Evolutionary conservation across 2,888 invertebrate genomes (phyloP).

Genomic region (Eustalomyia histrio): DNA sequence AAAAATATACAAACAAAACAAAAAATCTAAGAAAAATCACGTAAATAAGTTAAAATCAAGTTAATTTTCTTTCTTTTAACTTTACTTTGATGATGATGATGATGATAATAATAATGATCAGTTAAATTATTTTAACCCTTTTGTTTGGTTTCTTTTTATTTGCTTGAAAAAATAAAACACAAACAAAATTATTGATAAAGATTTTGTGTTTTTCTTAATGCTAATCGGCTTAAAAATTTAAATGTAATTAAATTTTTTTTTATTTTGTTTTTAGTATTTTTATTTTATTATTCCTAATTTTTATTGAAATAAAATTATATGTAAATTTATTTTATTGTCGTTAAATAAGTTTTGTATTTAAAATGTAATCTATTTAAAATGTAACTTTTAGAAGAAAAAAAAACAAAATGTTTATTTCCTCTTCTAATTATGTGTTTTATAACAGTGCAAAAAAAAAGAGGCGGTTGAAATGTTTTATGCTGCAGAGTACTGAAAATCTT

Average conservation of each 20-base stretch:
- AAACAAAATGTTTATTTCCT: background rate
- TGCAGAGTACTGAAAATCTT: no score
- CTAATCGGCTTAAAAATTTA: background rate
- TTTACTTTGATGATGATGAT: constrained; percentile 24
- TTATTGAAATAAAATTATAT: constrained; percentile 53
- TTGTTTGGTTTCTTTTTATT: constrained; percentile 3
- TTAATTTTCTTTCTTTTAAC: constrained; percentile 33
- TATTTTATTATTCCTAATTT: background rate
- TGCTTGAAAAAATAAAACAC: background rate
- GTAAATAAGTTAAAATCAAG: constrained; percentile 59
- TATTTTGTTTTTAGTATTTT: background rate
- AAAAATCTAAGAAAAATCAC: constrained; percentile 42
- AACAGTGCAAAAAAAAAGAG: background rate
- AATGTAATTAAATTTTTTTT: background rate
- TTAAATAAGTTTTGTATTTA: constrained; percentile 50
- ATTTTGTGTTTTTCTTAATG: background rate
- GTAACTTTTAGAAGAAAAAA: no score
- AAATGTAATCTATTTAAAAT: constrained; percentile 13
- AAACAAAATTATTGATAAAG: background rate
- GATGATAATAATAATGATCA: constrained; percentile 52
- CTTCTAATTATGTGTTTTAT: no score
- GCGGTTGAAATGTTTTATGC: constrained; percentile 10
- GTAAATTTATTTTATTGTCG: constrained; percentile 51
- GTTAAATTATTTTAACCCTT: constrained; percentile 49
- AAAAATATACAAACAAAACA: background rate